Conservation (phyloP, 2,888 invertebrate genomes). For the Sericinus montela region DNA sequence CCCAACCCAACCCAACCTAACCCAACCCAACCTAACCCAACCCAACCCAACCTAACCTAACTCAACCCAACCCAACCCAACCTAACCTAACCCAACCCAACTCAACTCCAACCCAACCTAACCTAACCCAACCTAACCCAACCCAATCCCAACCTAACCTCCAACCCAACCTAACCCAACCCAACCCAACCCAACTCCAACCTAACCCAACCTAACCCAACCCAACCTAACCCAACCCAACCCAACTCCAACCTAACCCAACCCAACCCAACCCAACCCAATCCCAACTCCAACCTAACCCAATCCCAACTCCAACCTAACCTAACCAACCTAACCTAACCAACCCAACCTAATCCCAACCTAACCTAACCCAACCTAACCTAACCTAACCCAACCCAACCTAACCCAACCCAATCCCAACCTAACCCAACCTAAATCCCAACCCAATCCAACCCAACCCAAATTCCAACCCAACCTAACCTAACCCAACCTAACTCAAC, state of each 20-base stretch:
- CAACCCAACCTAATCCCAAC: too few species aligned
- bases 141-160: too few species aligned
- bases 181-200: conserved; percentile 20
- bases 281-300: conserved; percentile 12
- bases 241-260: conserved; percentile 20
- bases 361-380: too few species aligned
- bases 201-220: conserved; percentile 21
- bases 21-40: conserved; percentile 11
- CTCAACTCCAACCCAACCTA: too few species aligned
- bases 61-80: conserved; percentile 20
- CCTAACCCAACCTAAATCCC: too few species aligned
- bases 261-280: conserved; percentile 17
- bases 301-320: conserved; percentile 4
- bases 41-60: conserved; percentile 17
- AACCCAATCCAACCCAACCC: conserved; percentile 26
- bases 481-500: conserved; percentile 23
- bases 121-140: conserved; percentile 20
- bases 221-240: conserved; percentile 21
- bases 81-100: conserved; percentile 20
- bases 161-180: conserved; percentile 20
- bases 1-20: conserved; percentile 13
- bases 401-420: too few species aligned
- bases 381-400: conserved; percentile 25
- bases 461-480: conserved; percentile 26
- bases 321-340: too few species aligned